Evolutionary conservation across 2,113 vertebrate species (phyloP).

Genomic region (Campylomormyrus tamandua): DNA sequence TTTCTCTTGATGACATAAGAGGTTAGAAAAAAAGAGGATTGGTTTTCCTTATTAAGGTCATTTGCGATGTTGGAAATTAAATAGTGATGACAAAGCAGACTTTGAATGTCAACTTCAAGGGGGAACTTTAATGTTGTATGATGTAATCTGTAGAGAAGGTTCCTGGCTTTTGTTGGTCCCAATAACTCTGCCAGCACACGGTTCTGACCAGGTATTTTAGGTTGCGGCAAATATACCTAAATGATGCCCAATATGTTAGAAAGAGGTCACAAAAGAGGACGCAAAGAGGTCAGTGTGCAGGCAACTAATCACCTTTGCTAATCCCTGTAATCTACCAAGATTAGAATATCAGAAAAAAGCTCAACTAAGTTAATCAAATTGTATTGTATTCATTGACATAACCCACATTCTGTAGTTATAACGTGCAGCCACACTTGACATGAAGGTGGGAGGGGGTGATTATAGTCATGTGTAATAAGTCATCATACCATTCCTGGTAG

Average conservation of each 20-base stretch:
- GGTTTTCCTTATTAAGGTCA: background rate
- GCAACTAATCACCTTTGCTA: background rate
- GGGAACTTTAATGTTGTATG: background rate
- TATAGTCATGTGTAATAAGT: background rate
- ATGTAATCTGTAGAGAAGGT: conserved; percentile 3
- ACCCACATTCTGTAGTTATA: background rate
- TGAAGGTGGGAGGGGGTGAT: background rate
- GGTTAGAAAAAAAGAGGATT: background rate
- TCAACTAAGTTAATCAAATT: background rate
- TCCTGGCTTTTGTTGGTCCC: background rate
- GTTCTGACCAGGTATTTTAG: background rate
- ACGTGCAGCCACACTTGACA: background rate
- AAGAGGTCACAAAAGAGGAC: background rate
- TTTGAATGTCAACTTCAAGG: background rate
- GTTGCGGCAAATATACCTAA: background rate
- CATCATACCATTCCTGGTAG: background rate
- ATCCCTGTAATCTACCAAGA: background rate
- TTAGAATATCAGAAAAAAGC: background rate
- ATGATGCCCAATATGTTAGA: background rate
- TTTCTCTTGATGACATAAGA: conserved; percentile 4
- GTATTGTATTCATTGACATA: background rate
- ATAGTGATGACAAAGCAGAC: background rate
- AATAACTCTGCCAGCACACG: background rate
- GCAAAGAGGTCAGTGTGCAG: background rate
- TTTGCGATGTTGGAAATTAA: background rate